A percentile compares a stretch with the other conserved stretches of the same genome.
phyloP scores from a whole-genome alignment of 2,113 vertebrate species.

The Enhydra lutris region DNA sequence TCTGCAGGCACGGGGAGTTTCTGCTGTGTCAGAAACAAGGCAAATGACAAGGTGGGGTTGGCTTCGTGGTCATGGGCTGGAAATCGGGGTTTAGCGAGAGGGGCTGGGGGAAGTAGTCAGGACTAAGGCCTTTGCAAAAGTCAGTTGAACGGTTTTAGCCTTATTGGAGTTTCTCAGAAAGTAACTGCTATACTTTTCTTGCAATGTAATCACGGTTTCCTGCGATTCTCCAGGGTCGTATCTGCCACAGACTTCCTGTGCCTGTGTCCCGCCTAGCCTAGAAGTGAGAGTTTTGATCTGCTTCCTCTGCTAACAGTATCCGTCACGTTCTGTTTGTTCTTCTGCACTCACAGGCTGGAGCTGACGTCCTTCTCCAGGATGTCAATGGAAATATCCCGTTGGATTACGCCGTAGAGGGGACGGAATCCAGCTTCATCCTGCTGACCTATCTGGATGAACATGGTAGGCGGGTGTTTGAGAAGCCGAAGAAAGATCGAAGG shows the following conservation, averaged over 20 bases:
- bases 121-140: not conserved
- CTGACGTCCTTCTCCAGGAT: conserved; percentile 94
- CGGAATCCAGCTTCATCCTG: conserved; percentile 91
- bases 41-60: too few species aligned
- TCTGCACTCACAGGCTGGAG: conserved; percentile 85
- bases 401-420: conserved; percentile 93
- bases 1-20: not conserved
- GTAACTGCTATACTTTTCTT: not conserved
- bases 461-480: conserved; percentile 81
- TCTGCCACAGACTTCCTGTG: not conserved
- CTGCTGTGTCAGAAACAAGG: not conserved
- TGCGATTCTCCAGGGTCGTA: not conserved
- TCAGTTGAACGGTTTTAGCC: not conserved
- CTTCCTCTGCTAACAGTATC: not conserved
- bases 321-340: not conserved
- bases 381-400: conserved; percentile 92
- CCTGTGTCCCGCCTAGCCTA: not conserved
- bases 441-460: conserved; percentile 92
- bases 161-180: not conserved
- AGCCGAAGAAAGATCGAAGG: not conserved
- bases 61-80: not conserved
- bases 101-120: not conserved
- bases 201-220: not conserved
- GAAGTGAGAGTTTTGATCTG: not conserved
- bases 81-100: not conserved